Base-by-base conservation (phyloP, 2,797 vertebrate species). In the Pristis pectinata region DNA sequence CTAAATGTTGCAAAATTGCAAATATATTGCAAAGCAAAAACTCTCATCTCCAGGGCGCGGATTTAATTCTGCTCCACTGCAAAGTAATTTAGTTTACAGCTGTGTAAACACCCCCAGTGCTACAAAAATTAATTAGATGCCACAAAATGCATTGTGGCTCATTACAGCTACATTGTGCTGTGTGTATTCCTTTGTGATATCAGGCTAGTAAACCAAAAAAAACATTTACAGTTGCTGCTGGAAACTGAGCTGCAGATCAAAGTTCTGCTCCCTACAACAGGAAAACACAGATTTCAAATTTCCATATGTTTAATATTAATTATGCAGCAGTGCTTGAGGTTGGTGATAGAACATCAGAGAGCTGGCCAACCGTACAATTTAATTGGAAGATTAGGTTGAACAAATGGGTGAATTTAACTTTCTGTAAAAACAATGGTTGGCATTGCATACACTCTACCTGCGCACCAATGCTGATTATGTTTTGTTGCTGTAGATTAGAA, bases 51-150 rank as follows among this genome's bases (percentile, higher is more conserved):
- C 44, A 76, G 92, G 92, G 92, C 76, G 70, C 5, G 5, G 92
- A 94, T 94, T 56, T 94, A 72, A 94, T 94, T 94, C 72, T 74
- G 92, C 92, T 94, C 92, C 92, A 89, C 85, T 89, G 85, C 85
- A 61, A 89, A 61, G 85, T 89, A 94, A 94, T 94, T 94, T 94
- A 76, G 92, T 53, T 76, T 76, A 94, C 92, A 94, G 92, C 92
- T 94, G 92, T 76, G 92, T 94, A 94, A 94, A 94, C 70, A 76
- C 67, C 70, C 91, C 92, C 70, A 76, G 70, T 94, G 70, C 92
- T 94, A 76, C 70, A 53, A 44, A 94, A 94, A 94, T 76, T 76
- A 94, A 94, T 94, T 76, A 94, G 92, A 76, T 94, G 92, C 92
- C 92, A 94, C 70, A 76, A 76, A 94, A 94, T 94, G 67, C 92